Conservation (phyloP, 2,113 vertebrate genomes). For the Lates calcarifer region DNA sequence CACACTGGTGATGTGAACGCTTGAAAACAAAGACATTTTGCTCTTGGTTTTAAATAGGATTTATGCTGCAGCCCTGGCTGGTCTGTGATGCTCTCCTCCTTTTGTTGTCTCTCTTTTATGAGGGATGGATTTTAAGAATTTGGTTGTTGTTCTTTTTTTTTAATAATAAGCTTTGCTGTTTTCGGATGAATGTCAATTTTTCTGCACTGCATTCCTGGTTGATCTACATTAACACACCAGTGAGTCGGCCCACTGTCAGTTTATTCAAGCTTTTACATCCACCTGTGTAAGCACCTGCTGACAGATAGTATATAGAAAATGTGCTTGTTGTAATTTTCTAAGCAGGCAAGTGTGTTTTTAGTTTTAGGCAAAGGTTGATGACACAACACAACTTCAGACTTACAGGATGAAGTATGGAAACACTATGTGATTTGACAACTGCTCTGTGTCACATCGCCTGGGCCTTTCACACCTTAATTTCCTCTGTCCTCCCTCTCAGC, state of each 20-base stretch:
- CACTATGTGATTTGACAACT: no score
- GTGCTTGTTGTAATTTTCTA: not conserved
- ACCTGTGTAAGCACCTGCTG: conserved; percentile 1
- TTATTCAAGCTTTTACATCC: conserved; percentile 4
- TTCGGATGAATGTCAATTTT: not conserved
- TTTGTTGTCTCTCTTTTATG: not conserved
- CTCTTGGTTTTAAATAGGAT: conserved; percentile 1
- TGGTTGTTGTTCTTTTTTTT: not conserved
- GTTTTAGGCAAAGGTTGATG: not conserved
- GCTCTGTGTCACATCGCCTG: not conserved
- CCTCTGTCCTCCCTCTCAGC: conserved; percentile 69
- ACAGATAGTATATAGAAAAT: not conserved
- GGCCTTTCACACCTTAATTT: not conserved
- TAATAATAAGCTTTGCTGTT: not conserved
- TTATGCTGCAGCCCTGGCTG: not conserved
- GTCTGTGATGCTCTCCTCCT: not conserved
- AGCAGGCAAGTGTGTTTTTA: not conserved
- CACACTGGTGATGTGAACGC: not conserved
- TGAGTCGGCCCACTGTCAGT: not conserved
- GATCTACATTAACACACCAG: not conserved
- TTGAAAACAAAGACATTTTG: not conserved
- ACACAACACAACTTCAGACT: not conserved
- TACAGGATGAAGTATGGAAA: not conserved
- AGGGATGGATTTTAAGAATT: not conserved
- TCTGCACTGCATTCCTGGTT: not conserved